Base-by-base conservation (phyloP, 2,797 vertebrate species). In the Acestrorhynchus altus region DNA sequence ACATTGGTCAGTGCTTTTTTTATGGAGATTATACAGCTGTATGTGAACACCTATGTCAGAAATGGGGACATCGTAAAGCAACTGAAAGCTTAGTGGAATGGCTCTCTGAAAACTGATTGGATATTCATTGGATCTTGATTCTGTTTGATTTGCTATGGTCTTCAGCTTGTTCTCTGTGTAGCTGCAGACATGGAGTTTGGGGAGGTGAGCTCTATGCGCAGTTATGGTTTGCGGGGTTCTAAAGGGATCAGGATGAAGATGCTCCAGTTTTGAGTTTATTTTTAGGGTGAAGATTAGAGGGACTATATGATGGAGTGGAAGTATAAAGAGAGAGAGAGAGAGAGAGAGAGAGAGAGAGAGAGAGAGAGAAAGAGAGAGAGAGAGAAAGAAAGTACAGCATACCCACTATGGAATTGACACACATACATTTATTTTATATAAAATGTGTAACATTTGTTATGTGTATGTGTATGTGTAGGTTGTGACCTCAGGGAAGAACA, bases 401-500 rank as follows among this genome's bases (percentile, higher is more conserved):
- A n/a, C 0, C n/a, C 18, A 52, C n/a, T 22, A 6, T 20, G n/a
- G n/a, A 20, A 12, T 46, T 10, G 15, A 22, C 52, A 54, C 22
- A 54, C 52, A 3, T 20, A 12, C 2, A 12, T 12, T 4, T 35
- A 6, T 2, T 35, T 24, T 54, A 24, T 10, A 11, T 8, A 24
- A 4, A 15, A 47, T 16, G 16, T 1, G 44, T 18, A 16, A 42
- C 31, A 35, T 35, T 8, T 42, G 40, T 42, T n/a, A 16, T 52
- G 15, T 52, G 47, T 72, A 20, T 66, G 15, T 61, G 59, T 39
- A 8, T 61, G 28, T 35, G 24, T 46, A 99, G 97, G 96, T 96
- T 84, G 96, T 96, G 88, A 92, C 92, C 90, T 94, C 97, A 0
- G 97, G 96, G 78, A 99, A 99, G 87, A 97, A 98, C 90, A 93